Conservation (phyloP, 2,797 vertebrate genomes). For the Eulemur mongoz region DNA sequence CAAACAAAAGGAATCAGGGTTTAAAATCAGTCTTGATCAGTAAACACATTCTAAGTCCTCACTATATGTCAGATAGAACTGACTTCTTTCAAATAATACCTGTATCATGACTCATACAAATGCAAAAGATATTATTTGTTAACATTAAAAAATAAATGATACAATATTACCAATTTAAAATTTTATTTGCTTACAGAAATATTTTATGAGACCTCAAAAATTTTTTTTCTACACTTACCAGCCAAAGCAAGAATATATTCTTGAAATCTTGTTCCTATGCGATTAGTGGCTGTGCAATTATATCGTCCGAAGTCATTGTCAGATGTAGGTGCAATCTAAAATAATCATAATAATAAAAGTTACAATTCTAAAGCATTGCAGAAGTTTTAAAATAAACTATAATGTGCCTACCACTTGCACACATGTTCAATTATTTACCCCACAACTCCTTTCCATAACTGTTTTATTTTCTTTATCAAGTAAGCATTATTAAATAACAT, state of each 20-base stretch:
- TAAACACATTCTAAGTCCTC: not conserved
- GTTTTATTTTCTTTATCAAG: not conserved
- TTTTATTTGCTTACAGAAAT: not conserved
- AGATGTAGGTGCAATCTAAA: conserved; percentile 95
- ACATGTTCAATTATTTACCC: not conserved
- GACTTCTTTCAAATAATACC: not conserved
- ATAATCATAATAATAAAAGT: not conserved
- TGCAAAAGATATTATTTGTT: not conserved
- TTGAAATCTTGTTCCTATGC: conserved; percentile 94
- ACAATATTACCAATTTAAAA: not conserved
- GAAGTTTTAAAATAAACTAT: not conserved
- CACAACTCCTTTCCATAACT: not conserved
- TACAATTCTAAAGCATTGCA: not conserved
- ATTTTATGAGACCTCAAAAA: not conserved
- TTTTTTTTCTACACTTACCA: conserved; percentile 88
- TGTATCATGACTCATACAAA: not conserved
- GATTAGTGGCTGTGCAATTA: conserved; percentile 97
- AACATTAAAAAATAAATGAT: not conserved
- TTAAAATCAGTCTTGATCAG: not conserved
- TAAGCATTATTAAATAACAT: not conserved
- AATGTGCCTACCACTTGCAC: not conserved
- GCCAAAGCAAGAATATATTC: conserved; percentile 97
- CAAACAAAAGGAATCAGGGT: not conserved
- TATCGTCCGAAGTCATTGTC: conserved; percentile 97
- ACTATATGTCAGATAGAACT: not conserved